These are phyloP conservation scores for Patiria pectinifera DNA, from an alignment of 53 echinoderm and acorn worm genomes.

Conservation along the genomic window DNA sequence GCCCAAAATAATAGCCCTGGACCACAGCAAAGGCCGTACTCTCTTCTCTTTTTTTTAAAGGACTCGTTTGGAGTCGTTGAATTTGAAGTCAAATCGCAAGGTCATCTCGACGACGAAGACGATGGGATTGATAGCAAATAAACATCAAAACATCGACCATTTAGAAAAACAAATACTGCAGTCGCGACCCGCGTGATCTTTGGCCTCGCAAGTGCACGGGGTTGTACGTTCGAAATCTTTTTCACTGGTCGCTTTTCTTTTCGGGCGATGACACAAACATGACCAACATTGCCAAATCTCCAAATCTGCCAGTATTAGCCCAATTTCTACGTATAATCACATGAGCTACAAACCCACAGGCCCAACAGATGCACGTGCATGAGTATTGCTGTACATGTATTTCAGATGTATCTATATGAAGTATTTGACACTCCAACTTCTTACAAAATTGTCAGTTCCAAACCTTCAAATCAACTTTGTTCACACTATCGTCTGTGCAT, in stretches of 20 bases:
- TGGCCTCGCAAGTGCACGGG: background rate
- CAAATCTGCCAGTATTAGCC: no score
- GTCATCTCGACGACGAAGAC: background rate
- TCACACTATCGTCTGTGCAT: no score
- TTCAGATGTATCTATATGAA: no score
- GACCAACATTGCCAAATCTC: constrained; percentile 29
- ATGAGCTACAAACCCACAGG: no score
- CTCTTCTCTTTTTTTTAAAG: background rate
- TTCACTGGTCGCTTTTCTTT: background rate
- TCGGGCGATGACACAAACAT: constrained; percentile 1
- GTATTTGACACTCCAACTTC: no score
- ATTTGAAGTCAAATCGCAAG: background rate
- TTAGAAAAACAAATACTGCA: constrained; percentile 35
- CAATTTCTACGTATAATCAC: no score
- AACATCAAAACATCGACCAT: background rate
- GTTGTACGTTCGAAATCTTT: no score
- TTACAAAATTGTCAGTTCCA: no score
- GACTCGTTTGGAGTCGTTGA: background rate
- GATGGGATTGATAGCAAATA: constrained; percentile 2
- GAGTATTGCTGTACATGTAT: no score
- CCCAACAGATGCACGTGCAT: no score
- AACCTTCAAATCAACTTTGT: no score
- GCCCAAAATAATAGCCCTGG: background rate
- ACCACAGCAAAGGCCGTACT: background rate
- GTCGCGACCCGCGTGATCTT: background rate